Evolutionary conservation across 37 sponge, comb jelly and placozoan genomes (phyloP), one percentile per base, ranked within the genome.

Genomic region (Cladorhizidae sp.): DNA sequence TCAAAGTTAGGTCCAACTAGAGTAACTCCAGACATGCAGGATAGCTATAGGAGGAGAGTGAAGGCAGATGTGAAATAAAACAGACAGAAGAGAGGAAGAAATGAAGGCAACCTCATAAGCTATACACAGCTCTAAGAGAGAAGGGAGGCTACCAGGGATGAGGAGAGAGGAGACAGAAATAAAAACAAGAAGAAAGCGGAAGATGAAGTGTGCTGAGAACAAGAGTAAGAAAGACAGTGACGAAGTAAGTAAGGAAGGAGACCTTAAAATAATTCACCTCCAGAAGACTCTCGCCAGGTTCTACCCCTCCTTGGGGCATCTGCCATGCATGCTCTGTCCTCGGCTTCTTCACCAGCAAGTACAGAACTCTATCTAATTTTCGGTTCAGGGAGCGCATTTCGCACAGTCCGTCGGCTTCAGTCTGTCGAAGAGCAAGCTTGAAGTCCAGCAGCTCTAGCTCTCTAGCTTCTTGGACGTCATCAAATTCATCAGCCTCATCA

Each of bases 251-350:
- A 23, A 28, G 6, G 12, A 61, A 61, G 12, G 6, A 28, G 14
- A 61, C 29, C 5, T 67, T 2, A 33, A n/a, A n/a, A n/a, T 23
- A 20, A 55, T 20, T 73, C 50, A 92, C 93, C 89, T 94, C 77
- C 26, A 78, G n/a, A 45, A 94, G 75, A 20, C 81, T 73, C 74
- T 91, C 81, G 1, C 31, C 88, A 28, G 51, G 75, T 26, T 81
- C 86, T 35, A 80, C 75, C 35, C 76, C 89, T 29, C 89, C 85
- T 40, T 87, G 88, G 18, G 95, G 95, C 89, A 94, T 87, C 64
- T 80, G 88, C 95, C 95, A 94, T 5, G 65, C 79, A 64, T 90
- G 63, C 1, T 76, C 67, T 36, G 37, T 40, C 41, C 85, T 40
- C 1, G 32, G 40, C 38, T 87, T 86, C 92, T 82, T 87, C 37